phyloP scores from a whole-genome alignment of 2,797 vertebrate genomes.

The Crenuchus spilurus region DNA sequence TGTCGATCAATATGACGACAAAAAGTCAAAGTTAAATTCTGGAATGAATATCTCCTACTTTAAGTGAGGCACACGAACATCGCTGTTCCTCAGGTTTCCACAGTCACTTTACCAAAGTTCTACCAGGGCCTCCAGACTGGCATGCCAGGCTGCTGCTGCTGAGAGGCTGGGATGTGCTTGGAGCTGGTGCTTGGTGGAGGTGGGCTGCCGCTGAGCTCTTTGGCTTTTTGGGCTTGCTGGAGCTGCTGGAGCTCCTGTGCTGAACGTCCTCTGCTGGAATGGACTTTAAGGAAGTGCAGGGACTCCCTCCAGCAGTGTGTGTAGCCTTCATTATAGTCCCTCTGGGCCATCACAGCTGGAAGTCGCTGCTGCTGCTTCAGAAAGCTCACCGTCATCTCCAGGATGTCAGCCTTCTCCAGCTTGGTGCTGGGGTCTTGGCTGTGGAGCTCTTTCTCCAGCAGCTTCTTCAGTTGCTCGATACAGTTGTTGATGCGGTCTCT shows the following conservation, averaged over 20 bases:
- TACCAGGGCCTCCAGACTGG: constrained; percentile 85
- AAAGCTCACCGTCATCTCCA: constrained; percentile 84
- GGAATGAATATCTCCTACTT: constrained; percentile 75
- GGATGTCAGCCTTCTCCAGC: constrained; percentile 82
- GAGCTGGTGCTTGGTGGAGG: constrained; percentile 25
- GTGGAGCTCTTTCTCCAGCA: constrained; percentile 80
- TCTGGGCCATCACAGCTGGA: constrained; percentile 57
- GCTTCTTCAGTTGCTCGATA: constrained; percentile 80
- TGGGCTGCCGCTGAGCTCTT: constrained; percentile 45
- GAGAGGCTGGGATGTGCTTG: constrained; percentile 53
- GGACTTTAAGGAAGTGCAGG: constrained; percentile 67
- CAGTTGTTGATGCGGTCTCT: constrained; percentile 82
- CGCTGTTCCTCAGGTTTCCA: constrained; percentile 63
- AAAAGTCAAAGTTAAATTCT: constrained; percentile 55
- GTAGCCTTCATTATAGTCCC: constrained; percentile 66
- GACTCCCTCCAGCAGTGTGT: constrained; percentile 74
- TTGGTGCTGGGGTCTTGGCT: constrained; percentile 79
- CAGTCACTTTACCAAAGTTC: constrained; percentile 42
- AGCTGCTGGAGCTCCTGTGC: constrained; percentile 67
- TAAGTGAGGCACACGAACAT: constrained; percentile 60
- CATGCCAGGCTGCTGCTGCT: constrained; percentile 59
- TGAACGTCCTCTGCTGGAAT: constrained; percentile 65
- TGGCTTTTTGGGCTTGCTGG: constrained; percentile 57
- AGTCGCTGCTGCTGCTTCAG: constrained; percentile 73
- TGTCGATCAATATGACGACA: constrained; percentile 79